phyloP scores from a whole-genome alignment of 2,113 vertebrate genomes.

The Lagopus muta region DNA sequence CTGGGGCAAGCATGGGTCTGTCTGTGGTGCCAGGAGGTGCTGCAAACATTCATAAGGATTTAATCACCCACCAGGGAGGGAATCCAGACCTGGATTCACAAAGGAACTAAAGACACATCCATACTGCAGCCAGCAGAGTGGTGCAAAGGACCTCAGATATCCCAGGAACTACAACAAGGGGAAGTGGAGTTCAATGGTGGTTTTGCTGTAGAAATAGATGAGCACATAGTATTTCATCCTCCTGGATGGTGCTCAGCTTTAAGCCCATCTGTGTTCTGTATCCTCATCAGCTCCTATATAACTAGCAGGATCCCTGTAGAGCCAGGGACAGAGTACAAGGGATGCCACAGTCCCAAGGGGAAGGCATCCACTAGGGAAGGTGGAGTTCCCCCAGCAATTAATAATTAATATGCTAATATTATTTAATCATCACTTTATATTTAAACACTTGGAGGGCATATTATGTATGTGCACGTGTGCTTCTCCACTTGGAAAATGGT shows the following conservation, averaged over 20 bases:
- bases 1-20: fast-evolving
- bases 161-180: not conserved
- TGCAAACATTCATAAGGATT: not conserved
- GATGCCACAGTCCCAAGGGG: not conserved
- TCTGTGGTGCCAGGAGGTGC: not conserved
- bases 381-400: not conserved
- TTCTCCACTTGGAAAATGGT: not conserved
- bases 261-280: not conserved
- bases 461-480: not conserved
- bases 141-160: not conserved
- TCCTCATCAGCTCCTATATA: fast-evolving
- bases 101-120: not conserved
- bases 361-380: not conserved
- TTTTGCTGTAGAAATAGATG: not conserved
- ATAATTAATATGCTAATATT: not conserved
- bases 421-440: conserved; percentile 29
- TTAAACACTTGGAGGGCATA: not conserved
- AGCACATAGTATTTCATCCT: not conserved
- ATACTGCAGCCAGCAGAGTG: not conserved
- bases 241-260: not conserved
- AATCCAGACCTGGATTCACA: not conserved
- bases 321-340: not conserved
- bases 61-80: not conserved
- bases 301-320: not conserved
- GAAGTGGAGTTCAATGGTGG: not conserved